These are phyloP conservation scores for Larimichthys polyactis DNA, from an alignment of 2,113 vertebrate genomes.

Conservation along the genomic window DNA sequence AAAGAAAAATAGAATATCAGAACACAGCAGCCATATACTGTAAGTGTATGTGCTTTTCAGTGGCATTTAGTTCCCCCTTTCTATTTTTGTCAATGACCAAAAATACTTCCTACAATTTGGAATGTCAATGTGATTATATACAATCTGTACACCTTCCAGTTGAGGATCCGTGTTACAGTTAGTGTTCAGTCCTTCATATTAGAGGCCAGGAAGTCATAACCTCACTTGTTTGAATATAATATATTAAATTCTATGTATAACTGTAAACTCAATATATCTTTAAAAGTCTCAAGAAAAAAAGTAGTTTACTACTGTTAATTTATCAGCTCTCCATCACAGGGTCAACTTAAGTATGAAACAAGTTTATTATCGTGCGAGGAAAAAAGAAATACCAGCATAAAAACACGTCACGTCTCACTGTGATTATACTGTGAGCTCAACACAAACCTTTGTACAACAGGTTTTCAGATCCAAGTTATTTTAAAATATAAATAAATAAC, in stretches of 20 bases:
- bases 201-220: constrained; percentile 8
- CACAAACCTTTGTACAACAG: not conserved
- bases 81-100: not conserved
- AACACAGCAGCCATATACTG: too few species aligned
- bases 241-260: not conserved
- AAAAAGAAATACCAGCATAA: not conserved
- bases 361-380: not conserved
- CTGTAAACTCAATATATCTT: not conserved
- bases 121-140: not conserved
- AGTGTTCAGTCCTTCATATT: not conserved
- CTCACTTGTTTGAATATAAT: not conserved
- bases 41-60: too few species aligned
- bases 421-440: not conserved
- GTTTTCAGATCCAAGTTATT: not conserved
- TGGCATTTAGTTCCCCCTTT: too few species aligned
- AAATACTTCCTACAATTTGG: not conserved
- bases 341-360: not conserved
- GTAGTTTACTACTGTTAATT: too few species aligned
- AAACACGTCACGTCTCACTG: not conserved
- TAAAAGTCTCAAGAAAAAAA: not conserved
- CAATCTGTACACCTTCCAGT: not conserved
- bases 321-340: too few species aligned
- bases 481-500: not conserved
- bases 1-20: too few species aligned
- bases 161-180: not conserved